Conservation (phyloP, 2,888 invertebrate species). For the Frankliniella intonsa region DNA sequence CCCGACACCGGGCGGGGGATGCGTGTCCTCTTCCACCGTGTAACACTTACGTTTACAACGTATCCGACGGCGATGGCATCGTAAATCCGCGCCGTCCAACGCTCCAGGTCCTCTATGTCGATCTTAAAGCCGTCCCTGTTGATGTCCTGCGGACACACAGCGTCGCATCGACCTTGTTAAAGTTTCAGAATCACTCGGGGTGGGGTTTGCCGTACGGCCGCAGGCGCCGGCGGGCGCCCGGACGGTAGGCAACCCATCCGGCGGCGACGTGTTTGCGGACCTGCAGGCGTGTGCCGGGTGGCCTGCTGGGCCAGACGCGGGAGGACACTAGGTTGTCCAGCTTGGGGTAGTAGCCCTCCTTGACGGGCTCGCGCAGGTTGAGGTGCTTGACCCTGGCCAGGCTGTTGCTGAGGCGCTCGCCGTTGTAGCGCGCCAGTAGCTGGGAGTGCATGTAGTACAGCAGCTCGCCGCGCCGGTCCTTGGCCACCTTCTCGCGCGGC, state of each 20-base stretch:
- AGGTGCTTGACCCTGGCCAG: conserved; percentile 59
- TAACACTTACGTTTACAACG: conserved; percentile 54
- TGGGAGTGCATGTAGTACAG: conserved; percentile 79
- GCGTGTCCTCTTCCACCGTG: too few relatives aligned
- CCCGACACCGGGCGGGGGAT: too few relatives aligned
- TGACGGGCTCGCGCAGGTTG: conserved; percentile 64
- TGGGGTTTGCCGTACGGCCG: conserved; percentile 50
- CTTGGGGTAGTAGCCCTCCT: conserved; percentile 79
- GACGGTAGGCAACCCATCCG: background rate
- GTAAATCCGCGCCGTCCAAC: conserved; percentile 70
- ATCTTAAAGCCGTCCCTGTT: conserved; percentile 61
- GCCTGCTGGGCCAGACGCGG: conserved; percentile 67
- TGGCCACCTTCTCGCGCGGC: conserved; percentile 59
- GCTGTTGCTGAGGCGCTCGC: conserved; percentile 69
- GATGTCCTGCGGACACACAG: conserved; percentile 49
- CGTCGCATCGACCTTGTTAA: too few relatives aligned
- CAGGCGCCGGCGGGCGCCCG: background rate
- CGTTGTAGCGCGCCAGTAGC: conserved; percentile 59
- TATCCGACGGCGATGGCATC: conserved; percentile 64
- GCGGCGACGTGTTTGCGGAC: conserved; percentile 35
- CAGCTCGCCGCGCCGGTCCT: conserved; percentile 71
- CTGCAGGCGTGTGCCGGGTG: conserved; percentile 38
- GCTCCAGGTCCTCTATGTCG: conserved; percentile 65
- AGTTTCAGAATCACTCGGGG: conserved; percentile 23
- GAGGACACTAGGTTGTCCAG: conserved; percentile 72